Evolutionary conservation across 2,888 invertebrate genomes (phyloP), one percentile per base, ranked within the genome.

Genomic region (Parnassius apollo): DNA sequence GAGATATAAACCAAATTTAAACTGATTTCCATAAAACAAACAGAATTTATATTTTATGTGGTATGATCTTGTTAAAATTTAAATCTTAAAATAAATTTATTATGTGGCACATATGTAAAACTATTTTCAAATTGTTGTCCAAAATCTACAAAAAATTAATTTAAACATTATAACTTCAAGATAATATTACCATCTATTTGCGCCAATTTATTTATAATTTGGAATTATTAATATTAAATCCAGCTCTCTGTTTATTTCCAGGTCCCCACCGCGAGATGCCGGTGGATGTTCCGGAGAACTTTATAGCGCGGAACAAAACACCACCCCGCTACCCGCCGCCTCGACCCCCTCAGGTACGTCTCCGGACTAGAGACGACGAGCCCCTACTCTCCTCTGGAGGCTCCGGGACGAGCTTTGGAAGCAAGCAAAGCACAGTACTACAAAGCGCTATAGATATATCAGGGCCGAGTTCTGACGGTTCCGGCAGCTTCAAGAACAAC

Each of bases 261-360:
- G 96, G 96, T 87, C 97, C 97, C 81, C 98, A 98, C 93, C 95
- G 98, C 84, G 99, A 99, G 94, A 98, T 98, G 97, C 98, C 99
- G 84, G 98, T 99, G 87, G 99, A 99, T 92, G 98, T 98, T 78
- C 99, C 99, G 80, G 98, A 98, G 85, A 96, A 96, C 77, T 98
- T 98, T 93, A 95, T 97, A 80, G 97, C 96, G 72, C 93, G 96
- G 78, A 96, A 96, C 88, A 98, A 98, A 92, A 97, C 97, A 70
- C 97, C 97, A 52, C 98, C 98, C 49, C 94, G 97, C 77, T 98
- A 97, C 93, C 96, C 96, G 68, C 96, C 96, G 57, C 96, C 96
- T 60, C 94, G 95, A 74, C 94, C 94, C 71, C 93, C 94, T 70
- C 94, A 94, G 93, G 94, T 94, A 91, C 90, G 88, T 72, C 84